Percentiles rank a stretch among this genome's conserved stretches.
phyloP scores from a whole-genome alignment of 1,140 invertebrate genomes.

The Parapsyche elsis region DNA sequence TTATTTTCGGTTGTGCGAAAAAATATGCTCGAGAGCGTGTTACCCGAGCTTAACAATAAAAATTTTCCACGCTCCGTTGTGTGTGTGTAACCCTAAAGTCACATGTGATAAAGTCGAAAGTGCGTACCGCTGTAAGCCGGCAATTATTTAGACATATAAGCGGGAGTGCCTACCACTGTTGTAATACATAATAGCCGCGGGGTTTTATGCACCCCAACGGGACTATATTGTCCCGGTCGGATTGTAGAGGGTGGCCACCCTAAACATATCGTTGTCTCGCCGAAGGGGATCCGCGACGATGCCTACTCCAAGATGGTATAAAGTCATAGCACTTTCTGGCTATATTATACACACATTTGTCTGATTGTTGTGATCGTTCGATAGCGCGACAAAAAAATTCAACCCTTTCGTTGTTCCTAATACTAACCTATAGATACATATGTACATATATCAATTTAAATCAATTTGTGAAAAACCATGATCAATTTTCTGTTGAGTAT shows the following conservation, averaged over 20 bases:
- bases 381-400: neutral
- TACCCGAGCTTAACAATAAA: too few relatives aligned
- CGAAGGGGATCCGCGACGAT: slow-evolving; percentile 6
- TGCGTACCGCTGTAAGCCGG: slow-evolving; percentile 42
- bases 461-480: too few relatives aligned
- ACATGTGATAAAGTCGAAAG: slow-evolving; percentile 23
- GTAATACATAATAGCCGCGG: slow-evolving; percentile 37
- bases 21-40: neutral
- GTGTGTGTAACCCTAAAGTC: neutral
- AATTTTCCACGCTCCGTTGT: neutral
- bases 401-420: neutral
- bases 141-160: slow-evolving; percentile 45
- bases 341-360: neutral
- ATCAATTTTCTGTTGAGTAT: too few relatives aligned
- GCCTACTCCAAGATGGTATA: slow-evolving; percentile 23
- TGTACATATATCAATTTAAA: too few relatives aligned
- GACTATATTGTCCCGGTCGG: neutral
- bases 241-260: neutral
- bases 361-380: neutral
- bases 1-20: neutral
- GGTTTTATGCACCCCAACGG: slow-evolving; percentile 4
- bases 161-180: slow-evolving; percentile 15
- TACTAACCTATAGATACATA: too few relatives aligned
- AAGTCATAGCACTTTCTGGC: neutral
- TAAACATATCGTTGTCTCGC: too few relatives aligned